These are phyloP conservation scores for Garrulus glandarius DNA, from an alignment of 2,797 vertebrate genomes.

Conservation along the genomic window DNA sequence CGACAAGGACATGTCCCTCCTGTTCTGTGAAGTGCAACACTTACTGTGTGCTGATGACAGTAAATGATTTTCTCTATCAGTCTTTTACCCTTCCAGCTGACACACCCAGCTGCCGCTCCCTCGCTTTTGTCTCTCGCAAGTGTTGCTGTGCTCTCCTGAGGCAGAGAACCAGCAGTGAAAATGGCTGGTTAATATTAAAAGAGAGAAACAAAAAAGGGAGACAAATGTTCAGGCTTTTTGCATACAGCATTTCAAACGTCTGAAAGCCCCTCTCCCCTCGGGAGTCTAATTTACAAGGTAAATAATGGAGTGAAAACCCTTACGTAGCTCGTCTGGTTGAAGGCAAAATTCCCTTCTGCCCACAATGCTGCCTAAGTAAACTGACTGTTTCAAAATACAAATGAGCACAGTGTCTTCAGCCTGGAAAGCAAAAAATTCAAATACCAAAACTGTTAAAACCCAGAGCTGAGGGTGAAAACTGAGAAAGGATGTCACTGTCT, in stretches of 20 bases:
- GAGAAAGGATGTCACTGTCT: not conserved
- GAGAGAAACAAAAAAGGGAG: constrained; percentile 1
- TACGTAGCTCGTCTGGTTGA: not conserved
- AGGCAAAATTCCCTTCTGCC: constrained; percentile 31
- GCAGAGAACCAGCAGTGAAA: not conserved
- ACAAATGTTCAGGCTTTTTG: constrained; percentile 4
- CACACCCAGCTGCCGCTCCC: constrained; percentile 18
- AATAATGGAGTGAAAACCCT: constrained; percentile 32
- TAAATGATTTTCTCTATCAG: not conserved
- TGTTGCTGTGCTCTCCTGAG: constrained; percentile 4
- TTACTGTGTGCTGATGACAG: not conserved
- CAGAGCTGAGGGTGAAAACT: not conserved
- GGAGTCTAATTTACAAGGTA: constrained; percentile 59
- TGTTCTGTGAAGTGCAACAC: not conserved
- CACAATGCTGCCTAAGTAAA: not conserved
- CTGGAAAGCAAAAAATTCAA: not conserved
- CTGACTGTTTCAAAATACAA: not conserved
- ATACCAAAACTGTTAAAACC: not conserved
- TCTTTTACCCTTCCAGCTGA: not conserved
- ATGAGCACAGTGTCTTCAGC: not conserved
- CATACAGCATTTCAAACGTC: constrained; percentile 14
- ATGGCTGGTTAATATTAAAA: constrained; percentile 16
- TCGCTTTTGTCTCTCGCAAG: not conserved
- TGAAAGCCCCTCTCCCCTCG: not conserved
- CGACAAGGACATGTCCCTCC: not conserved